These are phyloP conservation scores for Cyrtodaria siliqua DNA, from an alignment of 2,888 invertebrate species.

Conservation along the genomic window DNA sequence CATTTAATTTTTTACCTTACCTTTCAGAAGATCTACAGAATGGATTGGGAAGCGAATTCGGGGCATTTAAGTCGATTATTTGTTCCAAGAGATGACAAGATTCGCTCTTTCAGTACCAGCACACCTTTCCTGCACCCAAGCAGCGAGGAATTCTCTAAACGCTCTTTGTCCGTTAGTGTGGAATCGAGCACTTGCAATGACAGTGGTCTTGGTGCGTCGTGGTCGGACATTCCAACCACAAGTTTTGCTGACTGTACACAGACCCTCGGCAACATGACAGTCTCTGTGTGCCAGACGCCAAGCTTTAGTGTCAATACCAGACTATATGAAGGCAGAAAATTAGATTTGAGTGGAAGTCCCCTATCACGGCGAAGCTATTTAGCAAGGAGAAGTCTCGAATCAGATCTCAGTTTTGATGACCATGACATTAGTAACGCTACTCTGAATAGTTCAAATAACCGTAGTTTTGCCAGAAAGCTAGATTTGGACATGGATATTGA, in stretches of 20 bases:
- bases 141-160: not conserved
- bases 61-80: not conserved
- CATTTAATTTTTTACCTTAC: too few relatives aligned
- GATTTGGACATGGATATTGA: slow-evolving; percentile 34
- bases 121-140: slow-evolving; percentile 41
- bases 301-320: slow-evolving; percentile 14
- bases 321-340: slow-evolving; percentile 12
- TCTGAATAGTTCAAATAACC: slow-evolving; percentile 13
- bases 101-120: slow-evolving; percentile 52
- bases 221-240: slow-evolving; percentile 12
- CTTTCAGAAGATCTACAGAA: not conserved
- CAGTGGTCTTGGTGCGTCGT: slow-evolving; percentile 56
- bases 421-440: slow-evolving; percentile 5
- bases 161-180: slow-evolving; percentile 13
- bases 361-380: slow-evolving; percentile 19
- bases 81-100: slow-evolving; percentile 9
- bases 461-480: slow-evolving; percentile 18
- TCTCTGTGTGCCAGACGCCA: not conserved
- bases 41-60: slow-evolving; percentile 12
- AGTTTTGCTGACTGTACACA: too few relatives aligned
- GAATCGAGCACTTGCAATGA: slow-evolving; percentile 34
- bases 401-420: slow-evolving; percentile 17
- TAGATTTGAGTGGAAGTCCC: slow-evolving; percentile 8
- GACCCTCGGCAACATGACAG: too few relatives aligned
- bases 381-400: slow-evolving; percentile 35